Evolutionary conservation across 1,140 invertebrate species (phyloP).

Genomic region (Ylistrum balloti): DNA sequence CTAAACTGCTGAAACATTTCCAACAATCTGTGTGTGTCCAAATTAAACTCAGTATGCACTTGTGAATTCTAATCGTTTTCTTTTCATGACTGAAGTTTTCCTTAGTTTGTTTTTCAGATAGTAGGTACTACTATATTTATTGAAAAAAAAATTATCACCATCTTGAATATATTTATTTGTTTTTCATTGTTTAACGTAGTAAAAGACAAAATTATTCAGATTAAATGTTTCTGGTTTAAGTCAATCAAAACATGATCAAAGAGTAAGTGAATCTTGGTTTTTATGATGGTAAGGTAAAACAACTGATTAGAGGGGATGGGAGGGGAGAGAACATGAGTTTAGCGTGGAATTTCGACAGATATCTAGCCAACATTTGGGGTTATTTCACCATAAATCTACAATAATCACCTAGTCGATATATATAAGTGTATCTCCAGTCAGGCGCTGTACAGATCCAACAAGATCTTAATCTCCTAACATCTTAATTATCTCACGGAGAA

Average conservation of each 20-base stretch:
- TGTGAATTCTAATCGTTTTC: not conserved
- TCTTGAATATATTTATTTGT: not conserved
- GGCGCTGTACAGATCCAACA: not conserved
- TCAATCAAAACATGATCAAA: not conserved
- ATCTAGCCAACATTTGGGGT: not conserved
- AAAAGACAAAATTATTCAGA: not conserved
- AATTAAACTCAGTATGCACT: not conserved
- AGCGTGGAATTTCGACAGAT: conserved; percentile 31
- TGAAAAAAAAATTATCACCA: too few species aligned
- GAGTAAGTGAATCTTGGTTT: not conserved
- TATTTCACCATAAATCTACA: conserved; percentile 17
- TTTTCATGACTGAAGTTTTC: not conserved
- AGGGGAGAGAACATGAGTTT: not conserved
- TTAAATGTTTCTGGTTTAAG: not conserved
- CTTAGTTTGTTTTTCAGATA: not conserved
- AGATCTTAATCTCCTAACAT: not conserved
- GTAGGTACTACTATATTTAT: too few species aligned
- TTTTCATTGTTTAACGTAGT: not conserved
- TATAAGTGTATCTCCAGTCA: not conserved
- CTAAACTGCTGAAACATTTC: not conserved
- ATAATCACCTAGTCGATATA: not conserved
- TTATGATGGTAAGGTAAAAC: not conserved
- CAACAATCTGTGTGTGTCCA: not conserved
- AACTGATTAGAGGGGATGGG: not conserved
- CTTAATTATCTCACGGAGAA: not conserved